Conservation (phyloP, 1,140 invertebrate species). For the Caenorhabditis inopinata region DNA sequence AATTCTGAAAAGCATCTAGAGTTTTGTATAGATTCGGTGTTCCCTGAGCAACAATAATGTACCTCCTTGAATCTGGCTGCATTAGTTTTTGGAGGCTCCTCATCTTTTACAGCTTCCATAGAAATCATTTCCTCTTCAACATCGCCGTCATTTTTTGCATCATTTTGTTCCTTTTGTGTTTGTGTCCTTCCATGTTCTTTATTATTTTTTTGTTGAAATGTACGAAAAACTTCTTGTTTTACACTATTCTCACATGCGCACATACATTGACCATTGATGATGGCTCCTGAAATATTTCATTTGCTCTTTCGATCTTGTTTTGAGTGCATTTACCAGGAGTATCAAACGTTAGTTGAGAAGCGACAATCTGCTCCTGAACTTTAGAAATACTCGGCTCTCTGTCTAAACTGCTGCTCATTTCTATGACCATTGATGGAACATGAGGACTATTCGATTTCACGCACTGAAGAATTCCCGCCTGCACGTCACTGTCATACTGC, state of each 20-base stretch:
- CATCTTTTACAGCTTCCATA: background rate
- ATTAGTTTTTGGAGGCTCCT: background rate
- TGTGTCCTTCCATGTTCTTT: background rate
- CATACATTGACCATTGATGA: conserved; percentile 40
- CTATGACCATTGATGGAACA: background rate
- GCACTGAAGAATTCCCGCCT: conserved; percentile 24
- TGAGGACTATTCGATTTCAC: conserved; percentile 22
- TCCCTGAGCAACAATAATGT: background rate
- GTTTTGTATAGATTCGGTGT: background rate
- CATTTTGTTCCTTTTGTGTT: background rate
- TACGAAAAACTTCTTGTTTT: background rate
- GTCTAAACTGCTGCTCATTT: conserved; percentile 22
- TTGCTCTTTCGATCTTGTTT: conserved; percentile 11
- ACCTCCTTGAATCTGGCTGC: conserved; percentile 12
- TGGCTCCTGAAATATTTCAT: background rate
- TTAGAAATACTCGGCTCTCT: background rate
- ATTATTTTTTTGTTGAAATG: background rate
- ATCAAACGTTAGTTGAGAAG: conserved; percentile 12
- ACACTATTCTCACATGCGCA: conserved; percentile 4
- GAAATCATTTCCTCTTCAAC: background rate
- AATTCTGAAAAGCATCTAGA: conserved; percentile 38
- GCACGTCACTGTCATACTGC: conserved; percentile 10
- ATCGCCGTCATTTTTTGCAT: background rate
- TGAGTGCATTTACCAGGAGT: conserved; percentile 10
- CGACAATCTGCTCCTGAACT: background rate